These are phyloP conservation scores for Oncorhynchus nerka DNA, from an alignment of 2,113 vertebrate species.

Conservation along the genomic window DNA sequence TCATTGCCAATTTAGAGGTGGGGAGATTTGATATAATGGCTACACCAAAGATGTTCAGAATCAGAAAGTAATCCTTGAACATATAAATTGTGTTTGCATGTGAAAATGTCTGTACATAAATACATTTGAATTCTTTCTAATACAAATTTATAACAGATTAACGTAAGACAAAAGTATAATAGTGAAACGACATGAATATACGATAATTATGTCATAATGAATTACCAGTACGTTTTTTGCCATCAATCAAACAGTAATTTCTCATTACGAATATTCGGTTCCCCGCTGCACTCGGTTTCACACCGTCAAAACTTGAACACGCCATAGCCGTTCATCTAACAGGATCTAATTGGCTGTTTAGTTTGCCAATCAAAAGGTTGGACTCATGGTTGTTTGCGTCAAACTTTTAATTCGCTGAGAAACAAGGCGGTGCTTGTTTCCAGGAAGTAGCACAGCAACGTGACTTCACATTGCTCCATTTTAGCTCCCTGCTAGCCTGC, in stretches of 20 bases:
- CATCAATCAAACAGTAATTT: not conserved
- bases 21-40: no score
- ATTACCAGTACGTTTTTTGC: no score
- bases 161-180: no score
- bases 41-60: no score
- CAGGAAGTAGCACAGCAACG: conserved; percentile 57
- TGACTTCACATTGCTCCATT: conserved; percentile 15
- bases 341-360: conserved; percentile 17
- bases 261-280: conserved; percentile 40
- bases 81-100: no score
- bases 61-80: no score
- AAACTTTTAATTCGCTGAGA: not conserved
- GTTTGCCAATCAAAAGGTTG: conserved; percentile 5
- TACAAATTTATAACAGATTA: no score
- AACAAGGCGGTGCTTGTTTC: conserved; percentile 44
- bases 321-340: not conserved
- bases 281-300: not conserved
- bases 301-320: not conserved
- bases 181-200: no score
- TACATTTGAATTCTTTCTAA: no score
- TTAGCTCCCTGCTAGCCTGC: not conserved
- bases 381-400: not conserved
- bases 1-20: no score
- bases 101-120: no score
- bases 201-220: no score